Evolutionary conservation across 2,888 invertebrate genomes (phyloP), one percentile per base, ranked within the genome.

Genomic region (Spisula solida): DNA sequence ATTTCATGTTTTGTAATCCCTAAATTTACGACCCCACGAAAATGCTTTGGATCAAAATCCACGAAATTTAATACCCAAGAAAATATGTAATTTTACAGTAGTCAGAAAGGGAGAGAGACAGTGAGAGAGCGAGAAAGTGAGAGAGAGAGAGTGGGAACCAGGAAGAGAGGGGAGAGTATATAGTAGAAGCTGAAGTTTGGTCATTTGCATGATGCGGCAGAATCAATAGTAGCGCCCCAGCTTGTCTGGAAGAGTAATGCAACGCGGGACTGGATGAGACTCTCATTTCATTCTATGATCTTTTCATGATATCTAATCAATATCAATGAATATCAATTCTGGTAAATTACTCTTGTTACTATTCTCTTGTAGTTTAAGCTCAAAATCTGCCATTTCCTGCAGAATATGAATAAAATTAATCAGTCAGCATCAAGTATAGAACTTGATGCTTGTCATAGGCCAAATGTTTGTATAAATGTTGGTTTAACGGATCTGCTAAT

Each of bases 171-270:
- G 41, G 41, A 41, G 41, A 41, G 41, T 41, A 41, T 41, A 41
- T 41, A 2, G 41, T 34, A 75, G 25, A 70, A 31, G 75, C 75
- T 75, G 4, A 75, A 75, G 75, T 75, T 75, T 75, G 75, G 75
- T 34, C 25, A 31, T 75, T 75, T 75, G 75, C 75, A 75, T 75
- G 75, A 75, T 34, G 18, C 14, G 2, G 10, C 34, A 5, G 10
- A 66, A 85, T 85, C 85, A 85, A 85, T 85, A 85, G 56, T 48
- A 79, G 41, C 55, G 85, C 79, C 85, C 85, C 85, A 85, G 78
- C 47, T 79, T 55, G 78, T 85, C 79, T 85, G 85, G 79, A 12
- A 41, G 12, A 12, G 48, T 85, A 85, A 85, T 85, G 78, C 85
- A 83, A 34, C 51, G 29, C 25, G 56, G 41, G 85, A 85, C n/a